phyloP scores from a whole-genome alignment of 2,888 invertebrate species.

The Chalcis sispes region DNA sequence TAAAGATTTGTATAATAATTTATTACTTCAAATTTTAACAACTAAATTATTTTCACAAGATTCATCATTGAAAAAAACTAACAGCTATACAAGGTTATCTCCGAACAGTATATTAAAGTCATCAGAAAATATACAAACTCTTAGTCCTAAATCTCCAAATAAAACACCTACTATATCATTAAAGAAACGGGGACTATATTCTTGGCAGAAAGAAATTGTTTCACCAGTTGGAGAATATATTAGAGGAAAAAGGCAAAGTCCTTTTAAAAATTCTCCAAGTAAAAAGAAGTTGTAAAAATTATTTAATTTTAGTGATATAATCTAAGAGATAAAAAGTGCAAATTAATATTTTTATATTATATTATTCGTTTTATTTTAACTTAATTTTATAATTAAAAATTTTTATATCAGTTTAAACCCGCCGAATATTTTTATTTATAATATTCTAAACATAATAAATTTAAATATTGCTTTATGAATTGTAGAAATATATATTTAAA shows the following conservation, averaged over 20 bases:
- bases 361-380: slow-evolving; percentile 42
- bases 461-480: not conserved
- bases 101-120: slow-evolving; percentile 26
- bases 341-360: slow-evolving; percentile 47
- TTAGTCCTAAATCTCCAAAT: slow-evolving; percentile 42
- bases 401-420: slow-evolving; percentile 41
- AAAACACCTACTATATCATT: slow-evolving; percentile 23
- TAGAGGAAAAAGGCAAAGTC: slow-evolving; percentile 55
- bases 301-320: slow-evolving; percentile 23
- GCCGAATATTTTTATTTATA: slow-evolving; percentile 30
- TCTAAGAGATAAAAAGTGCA: slow-evolving; percentile 49
- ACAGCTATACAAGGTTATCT: slow-evolving; percentile 37
- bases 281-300: slow-evolving; percentile 45
- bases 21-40: slow-evolving; percentile 32
- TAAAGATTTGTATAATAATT: too few relatives aligned
- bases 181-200: slow-evolving; percentile 37
- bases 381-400: slow-evolving; percentile 48
- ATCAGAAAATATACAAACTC: slow-evolving; percentile 22
- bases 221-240: slow-evolving; percentile 61
- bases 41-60: not conserved
- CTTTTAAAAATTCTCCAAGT: slow-evolving; percentile 52
- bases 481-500: not conserved
- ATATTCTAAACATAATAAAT: slow-evolving; percentile 6
- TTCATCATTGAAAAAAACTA: not conserved
- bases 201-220: slow-evolving; percentile 54